These are phyloP conservation scores for Sarcophaga variegata DNA, from an alignment of 2,888 invertebrate genomes.

Conservation along the genomic window DNA sequence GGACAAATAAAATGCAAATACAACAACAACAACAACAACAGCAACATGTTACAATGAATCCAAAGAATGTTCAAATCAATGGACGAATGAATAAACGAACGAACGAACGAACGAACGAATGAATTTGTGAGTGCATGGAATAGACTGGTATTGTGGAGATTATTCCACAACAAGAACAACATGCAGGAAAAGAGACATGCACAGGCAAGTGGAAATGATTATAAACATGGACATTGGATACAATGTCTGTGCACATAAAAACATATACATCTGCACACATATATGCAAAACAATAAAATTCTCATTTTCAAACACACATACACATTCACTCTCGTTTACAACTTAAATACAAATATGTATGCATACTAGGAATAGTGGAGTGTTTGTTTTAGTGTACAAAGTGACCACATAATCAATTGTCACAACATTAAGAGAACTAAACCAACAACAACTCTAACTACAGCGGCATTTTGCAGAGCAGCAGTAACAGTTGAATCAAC, in stretches of 20 bases:
- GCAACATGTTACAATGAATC: slow-evolving; percentile 24
- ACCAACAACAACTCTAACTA: slow-evolving; percentile 30
- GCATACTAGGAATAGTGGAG: background rate
- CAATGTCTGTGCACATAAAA: slow-evolving; percentile 7
- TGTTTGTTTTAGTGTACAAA: background rate
- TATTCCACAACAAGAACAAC: background rate
- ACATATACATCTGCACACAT: background rate
- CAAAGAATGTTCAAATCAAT: slow-evolving; percentile 12
- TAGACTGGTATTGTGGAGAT: background rate
- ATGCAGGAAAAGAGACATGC: slow-evolving; percentile 34
- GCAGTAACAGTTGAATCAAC: background rate
- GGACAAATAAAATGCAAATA: slow-evolving; percentile 14
- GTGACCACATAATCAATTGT: slow-evolving; percentile 71
- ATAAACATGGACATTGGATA: slow-evolving; percentile 19
- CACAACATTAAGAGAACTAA: slow-evolving; percentile 50
- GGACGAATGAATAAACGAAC: slow-evolving; percentile 4
- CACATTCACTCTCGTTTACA: background rate
- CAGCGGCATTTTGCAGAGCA: background rate
- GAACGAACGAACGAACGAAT: background rate
- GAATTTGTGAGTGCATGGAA: background rate
- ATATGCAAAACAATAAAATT: background rate
- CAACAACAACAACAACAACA: background rate
- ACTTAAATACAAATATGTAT: background rate
- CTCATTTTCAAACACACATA: background rate
- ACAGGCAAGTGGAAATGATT: slow-evolving; percentile 30